These are phyloP conservation scores for Beris chalybata DNA, from an alignment of 2,888 invertebrate genomes.

Conservation along the genomic window DNA sequence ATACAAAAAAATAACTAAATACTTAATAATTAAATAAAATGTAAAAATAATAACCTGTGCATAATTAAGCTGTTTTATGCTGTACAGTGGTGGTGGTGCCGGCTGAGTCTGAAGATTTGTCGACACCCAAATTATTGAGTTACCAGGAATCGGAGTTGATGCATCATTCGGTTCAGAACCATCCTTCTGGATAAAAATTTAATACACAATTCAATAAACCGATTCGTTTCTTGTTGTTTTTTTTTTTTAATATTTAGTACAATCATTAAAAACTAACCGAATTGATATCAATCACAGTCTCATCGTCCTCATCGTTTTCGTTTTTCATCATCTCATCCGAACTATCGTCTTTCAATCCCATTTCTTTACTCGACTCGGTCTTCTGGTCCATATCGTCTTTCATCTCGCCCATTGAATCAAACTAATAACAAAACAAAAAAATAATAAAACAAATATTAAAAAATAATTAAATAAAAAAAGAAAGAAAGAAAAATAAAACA, in stretches of 20 bases:
- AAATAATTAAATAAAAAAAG: conserved; percentile 17
- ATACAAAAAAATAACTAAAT: conserved; percentile 16
- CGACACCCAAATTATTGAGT: conserved; percentile 26
- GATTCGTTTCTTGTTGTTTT: background rate
- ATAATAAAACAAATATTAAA: conserved; percentile 29
- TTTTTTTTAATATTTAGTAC: background rate
- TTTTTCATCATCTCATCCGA: background rate
- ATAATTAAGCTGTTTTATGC: conserved; percentile 56
- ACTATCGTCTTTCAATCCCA: background rate
- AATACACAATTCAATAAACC: background rate
- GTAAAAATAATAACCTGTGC: conserved; percentile 51
- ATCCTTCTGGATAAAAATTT: conserved; percentile 1
- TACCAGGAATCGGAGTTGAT: conserved; percentile 3
- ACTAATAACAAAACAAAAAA: conserved; percentile 32
- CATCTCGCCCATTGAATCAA: conserved; percentile 38
- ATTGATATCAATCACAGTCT: conserved; percentile 6
- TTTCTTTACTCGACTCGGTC: conserved; percentile 1
- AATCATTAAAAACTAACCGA: conserved; percentile 17
- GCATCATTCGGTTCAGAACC: background rate
- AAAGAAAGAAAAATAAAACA: too few relatives aligned
- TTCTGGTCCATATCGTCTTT: conserved; percentile 23
- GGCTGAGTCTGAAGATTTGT: conserved; percentile 1
- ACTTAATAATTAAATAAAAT: conserved; percentile 3
- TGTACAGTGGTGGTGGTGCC: conserved; percentile 47
- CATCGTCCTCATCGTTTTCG: background rate